Percentiles rank a stretch among this genome's conserved stretches.
phyloP scores from a whole-genome alignment of 1,140 invertebrate genomes.

The Asobara japonica region DNA sequence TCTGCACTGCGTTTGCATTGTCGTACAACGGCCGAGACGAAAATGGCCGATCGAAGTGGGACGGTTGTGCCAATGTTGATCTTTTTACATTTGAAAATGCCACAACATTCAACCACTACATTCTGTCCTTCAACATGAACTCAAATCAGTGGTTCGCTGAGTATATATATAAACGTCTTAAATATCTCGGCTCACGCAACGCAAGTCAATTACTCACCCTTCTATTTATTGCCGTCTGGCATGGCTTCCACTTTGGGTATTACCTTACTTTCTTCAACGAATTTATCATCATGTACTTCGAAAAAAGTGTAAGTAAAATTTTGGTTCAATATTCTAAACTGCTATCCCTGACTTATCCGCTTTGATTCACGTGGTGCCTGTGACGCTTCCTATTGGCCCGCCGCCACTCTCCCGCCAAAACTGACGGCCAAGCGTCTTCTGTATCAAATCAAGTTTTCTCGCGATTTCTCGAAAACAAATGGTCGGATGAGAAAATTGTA shows the following conservation, averaged over 20 bases:
- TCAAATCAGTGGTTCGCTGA: conserved; percentile 92
- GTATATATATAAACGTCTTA: conserved; percentile 92
- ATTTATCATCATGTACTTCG: conserved; percentile 87
- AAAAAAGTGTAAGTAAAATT: conserved; percentile 83
- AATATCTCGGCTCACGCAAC: conserved; percentile 87
- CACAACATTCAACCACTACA: conserved; percentile 84
- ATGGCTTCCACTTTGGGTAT: conserved; percentile 91
- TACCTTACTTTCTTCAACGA: conserved; percentile 93
- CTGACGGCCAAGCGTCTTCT: no score
- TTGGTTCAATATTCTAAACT: background rate
- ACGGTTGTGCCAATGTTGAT: conserved; percentile 88
- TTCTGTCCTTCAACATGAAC: conserved; percentile 91
- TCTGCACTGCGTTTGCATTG: conserved; percentile 75
- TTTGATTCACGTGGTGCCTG: background rate
- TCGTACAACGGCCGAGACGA: conserved; percentile 81
- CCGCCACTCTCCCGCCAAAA: no score
- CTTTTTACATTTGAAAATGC: conserved; percentile 80
- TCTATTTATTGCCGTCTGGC: conserved; percentile 91
- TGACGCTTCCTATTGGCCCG: no score
- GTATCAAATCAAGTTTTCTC: no score
- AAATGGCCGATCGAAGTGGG: conserved; percentile 75
- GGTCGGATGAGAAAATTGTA: no score
- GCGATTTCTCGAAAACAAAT: no score
- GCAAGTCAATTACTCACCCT: conserved; percentile 85
- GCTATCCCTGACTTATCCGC: background rate